Evolutionary conservation across 2,797 vertebrate genomes (phyloP).

Genomic region (Scolopax rusticola): DNA sequence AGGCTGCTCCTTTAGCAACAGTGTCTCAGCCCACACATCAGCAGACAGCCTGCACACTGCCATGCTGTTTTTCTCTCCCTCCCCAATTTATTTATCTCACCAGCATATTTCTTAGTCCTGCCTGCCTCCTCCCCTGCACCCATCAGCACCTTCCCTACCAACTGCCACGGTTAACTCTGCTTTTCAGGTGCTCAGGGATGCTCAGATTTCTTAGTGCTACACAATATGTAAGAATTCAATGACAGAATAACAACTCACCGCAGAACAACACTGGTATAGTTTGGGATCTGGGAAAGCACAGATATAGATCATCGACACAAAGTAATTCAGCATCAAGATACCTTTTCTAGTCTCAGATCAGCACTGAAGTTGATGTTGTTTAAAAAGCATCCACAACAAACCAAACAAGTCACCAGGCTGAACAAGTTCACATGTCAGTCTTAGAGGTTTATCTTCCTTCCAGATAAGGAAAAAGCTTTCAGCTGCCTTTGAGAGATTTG

Average conservation of each 20-base stretch:
- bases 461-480: conserved; percentile 13
- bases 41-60: neutral
- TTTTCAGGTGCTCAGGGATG: neutral
- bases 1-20: neutral
- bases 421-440: neutral
- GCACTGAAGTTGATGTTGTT: neutral
- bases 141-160: neutral
- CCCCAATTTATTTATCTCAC: neutral
- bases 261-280: neutral
- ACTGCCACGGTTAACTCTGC: neutral
- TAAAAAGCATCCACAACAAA: neutral
- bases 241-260: neutral
- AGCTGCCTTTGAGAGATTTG: neutral
- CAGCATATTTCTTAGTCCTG: neutral
- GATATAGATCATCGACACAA: neutral
- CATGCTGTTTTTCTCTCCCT: neutral
- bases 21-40: neutral
- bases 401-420: neutral
- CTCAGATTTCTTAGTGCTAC: neutral
- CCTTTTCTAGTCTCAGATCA: neutral
- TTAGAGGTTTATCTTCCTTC: neutral
- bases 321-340: neutral
- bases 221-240: neutral
- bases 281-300: neutral
- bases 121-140: neutral